Conservation (phyloP, 2,888 invertebrate species). For the Drosophila nigricruria region DNA sequence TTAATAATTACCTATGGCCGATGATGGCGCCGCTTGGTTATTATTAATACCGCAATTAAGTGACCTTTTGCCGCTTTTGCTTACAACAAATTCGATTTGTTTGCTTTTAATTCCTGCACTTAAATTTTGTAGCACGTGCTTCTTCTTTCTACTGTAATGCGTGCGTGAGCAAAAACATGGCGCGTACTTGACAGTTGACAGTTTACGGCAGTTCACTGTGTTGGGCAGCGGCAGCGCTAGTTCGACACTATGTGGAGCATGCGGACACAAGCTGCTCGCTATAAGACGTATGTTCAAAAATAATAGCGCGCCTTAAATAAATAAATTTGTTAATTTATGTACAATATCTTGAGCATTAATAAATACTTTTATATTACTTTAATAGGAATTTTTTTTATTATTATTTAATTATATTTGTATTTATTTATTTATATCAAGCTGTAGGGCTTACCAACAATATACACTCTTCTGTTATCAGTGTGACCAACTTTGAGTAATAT, state of each 20-base stretch:
- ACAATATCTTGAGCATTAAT: background rate
- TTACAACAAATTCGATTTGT: conserved; percentile 49
- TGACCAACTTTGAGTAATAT: background rate
- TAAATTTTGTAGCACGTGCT: conserved; percentile 58
- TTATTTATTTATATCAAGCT: background rate
- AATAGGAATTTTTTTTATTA: background rate
- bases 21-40: conserved; percentile 15
- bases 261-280: conserved; percentile 9
- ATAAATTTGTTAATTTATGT: background rate
- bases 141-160: conserved; percentile 67
- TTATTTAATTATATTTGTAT: no score
- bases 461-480: background rate
- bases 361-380: background rate
- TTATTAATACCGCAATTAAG: background rate
- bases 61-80: background rate
- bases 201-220: conserved; percentile 37
- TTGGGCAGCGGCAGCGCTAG: conserved; percentile 43
- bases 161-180: conserved; percentile 67
- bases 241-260: background rate
- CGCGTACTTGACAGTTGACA: conserved; percentile 62
- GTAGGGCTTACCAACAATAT: no score
- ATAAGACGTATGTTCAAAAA: conserved; percentile 1
- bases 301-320: background rate
- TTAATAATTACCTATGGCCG: conserved; percentile 33
- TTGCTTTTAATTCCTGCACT: conserved; percentile 31